Conservation (phyloP, 2,797 vertebrate genomes). For the Alfaro cultratus region DNA sequence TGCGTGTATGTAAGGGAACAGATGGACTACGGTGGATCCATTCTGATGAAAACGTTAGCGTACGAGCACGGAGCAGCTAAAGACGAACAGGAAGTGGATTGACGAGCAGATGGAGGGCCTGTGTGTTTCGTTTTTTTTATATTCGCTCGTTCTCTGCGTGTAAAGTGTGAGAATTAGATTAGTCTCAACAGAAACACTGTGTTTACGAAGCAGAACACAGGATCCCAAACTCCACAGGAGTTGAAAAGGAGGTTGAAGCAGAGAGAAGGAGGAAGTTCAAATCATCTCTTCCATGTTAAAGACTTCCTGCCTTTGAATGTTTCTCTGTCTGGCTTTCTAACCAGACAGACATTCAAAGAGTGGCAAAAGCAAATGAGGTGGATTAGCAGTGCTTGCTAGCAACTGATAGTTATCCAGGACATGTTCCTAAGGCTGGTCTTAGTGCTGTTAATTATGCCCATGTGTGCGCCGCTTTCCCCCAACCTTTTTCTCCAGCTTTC, state of each 20-base stretch:
- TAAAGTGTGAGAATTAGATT: background rate
- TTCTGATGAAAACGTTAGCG: conserved; percentile 11
- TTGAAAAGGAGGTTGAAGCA: background rate
- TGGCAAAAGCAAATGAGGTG: background rate
- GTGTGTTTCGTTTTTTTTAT: conserved; percentile 22
- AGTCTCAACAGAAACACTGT: conserved; percentile 7
- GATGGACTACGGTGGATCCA: conserved; percentile 46
- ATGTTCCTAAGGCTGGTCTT: background rate
- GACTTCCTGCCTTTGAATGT: background rate
- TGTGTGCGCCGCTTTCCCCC: too few relatives aligned
- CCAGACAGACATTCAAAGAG: background rate
- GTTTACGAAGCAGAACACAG: background rate
- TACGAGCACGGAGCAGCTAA: background rate
- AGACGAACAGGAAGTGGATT: conserved; percentile 10
- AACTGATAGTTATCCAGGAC: background rate
- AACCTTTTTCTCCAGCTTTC: too few relatives aligned
- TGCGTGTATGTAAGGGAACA: conserved; percentile 38
- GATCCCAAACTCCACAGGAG: background rate
- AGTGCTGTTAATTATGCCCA: too few relatives aligned
- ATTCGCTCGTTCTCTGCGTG: background rate
- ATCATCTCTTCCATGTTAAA: background rate
- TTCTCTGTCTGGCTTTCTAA: background rate
- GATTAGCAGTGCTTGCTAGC: background rate
- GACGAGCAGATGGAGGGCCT: conserved; percentile 42
- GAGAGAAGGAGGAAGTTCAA: background rate